Conservation (phyloP, 2,797 vertebrate species). For the Nyctalus aviator region DNA sequence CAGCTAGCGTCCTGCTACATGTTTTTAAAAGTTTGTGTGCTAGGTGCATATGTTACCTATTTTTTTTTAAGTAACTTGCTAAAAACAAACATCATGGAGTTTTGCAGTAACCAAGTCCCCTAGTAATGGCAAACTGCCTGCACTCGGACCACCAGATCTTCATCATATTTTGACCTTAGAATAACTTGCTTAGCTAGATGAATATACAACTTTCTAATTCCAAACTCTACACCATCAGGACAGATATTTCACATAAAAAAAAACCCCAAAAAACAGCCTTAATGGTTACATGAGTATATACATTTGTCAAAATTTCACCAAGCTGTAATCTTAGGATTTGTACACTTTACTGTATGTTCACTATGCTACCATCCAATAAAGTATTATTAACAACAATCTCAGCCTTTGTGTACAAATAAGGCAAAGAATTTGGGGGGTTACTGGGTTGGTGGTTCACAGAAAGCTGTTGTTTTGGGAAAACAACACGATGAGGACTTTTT, state of each 20-base stretch:
- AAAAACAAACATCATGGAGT: conserved; percentile 24
- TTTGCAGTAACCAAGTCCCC: not conserved
- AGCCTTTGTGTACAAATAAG: not conserved
- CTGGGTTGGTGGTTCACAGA: conserved; percentile 36
- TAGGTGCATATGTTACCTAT: not conserved
- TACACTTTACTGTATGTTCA: not conserved
- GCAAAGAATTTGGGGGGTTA: not conserved
- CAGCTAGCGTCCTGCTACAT: not conserved
- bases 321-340: not conserved
- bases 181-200: not conserved
- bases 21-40: not conserved
- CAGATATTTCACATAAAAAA: not conserved
- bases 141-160: not conserved
- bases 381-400: not conserved
- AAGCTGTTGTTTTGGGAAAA: conserved; percentile 67
- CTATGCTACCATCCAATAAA: not conserved
- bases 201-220: not conserved
- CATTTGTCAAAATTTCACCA: not conserved
- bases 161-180: not conserved
- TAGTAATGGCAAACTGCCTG: not conserved
- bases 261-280: not conserved
- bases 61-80: not conserved
- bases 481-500: conserved; percentile 51
- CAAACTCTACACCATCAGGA: not conserved
- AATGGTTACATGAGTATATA: not conserved